These are phyloP conservation scores for Fundulus diaphanus DNA, from an alignment of 2,797 vertebrate species.

Conservation along the genomic window DNA sequence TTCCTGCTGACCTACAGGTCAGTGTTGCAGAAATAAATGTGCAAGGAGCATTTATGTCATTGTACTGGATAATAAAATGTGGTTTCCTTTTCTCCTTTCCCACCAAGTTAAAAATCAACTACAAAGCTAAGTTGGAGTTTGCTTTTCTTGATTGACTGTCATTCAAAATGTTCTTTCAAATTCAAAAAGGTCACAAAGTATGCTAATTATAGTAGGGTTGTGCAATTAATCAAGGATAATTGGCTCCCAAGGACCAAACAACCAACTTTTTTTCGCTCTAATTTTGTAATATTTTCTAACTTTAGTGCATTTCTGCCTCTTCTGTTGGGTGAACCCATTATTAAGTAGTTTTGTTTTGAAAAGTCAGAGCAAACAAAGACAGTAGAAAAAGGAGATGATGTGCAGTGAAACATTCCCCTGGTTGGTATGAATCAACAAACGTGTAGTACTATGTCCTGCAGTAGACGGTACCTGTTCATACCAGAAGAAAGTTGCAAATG, in stretches of 20 bases:
- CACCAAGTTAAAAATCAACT: not conserved
- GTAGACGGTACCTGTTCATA: not conserved
- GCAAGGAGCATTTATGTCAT: not conserved
- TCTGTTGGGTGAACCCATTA: not conserved
- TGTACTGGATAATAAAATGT: not conserved
- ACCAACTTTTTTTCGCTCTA: not conserved
- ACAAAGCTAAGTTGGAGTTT: not conserved
- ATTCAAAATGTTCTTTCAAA: not conserved
- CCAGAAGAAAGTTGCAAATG: not conserved
- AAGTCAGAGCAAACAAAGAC: no score
- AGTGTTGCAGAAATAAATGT: not conserved
- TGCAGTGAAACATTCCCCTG: not conserved
- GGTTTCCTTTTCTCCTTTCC: not conserved
- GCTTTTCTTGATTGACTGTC: not conserved
- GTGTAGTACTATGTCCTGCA: no score
- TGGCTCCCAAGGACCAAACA: not conserved
- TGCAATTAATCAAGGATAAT: not conserved
- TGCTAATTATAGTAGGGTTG: not conserved
- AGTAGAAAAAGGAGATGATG: no score
- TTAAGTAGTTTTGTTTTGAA: not conserved
- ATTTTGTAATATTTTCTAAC: not conserved
- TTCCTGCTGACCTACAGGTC: slow-evolving; percentile 25
- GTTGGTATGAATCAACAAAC: not conserved
- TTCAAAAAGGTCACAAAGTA: not conserved
- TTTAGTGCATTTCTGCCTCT: not conserved